These are phyloP conservation scores for Pterocles orientalis DNA, from an alignment of 2,113 vertebrate genomes.

Conservation along the genomic window DNA sequence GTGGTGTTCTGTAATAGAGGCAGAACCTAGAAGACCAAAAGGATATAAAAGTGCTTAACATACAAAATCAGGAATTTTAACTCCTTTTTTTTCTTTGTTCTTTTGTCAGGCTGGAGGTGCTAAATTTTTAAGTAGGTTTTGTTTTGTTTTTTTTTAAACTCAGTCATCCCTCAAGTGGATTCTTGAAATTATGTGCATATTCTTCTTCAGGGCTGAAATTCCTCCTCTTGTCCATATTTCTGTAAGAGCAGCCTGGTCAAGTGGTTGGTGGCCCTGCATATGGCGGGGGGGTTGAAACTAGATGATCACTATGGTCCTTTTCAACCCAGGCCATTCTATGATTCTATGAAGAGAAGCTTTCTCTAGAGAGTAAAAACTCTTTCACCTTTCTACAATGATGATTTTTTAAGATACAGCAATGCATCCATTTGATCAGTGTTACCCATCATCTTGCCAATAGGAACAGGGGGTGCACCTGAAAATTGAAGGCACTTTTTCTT, in stretches of 20 bases:
- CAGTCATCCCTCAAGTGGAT: neutral
- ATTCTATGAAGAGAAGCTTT: neutral
- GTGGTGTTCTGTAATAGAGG: neutral
- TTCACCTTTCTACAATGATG: neutral
- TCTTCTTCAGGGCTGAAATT: neutral
- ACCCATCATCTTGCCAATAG: neutral
- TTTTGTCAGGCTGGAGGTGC: neutral
- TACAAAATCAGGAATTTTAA: neutral
- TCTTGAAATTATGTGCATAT: neutral
- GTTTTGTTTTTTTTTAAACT: neutral
- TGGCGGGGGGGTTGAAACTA: too few species aligned
- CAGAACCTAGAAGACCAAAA: neutral
- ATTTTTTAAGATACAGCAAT: neutral
- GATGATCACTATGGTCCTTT: too few species aligned
- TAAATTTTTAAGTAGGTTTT: neutral
- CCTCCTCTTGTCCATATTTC: neutral
- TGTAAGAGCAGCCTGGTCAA: too few species aligned
- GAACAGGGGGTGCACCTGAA: neutral
- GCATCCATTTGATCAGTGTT: neutral
- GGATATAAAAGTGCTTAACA: neutral
- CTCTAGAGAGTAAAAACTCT: neutral
- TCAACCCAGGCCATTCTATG: too few species aligned
- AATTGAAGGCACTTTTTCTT: neutral
- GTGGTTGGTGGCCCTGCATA: too few species aligned
- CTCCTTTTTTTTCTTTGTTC: neutral